Evolutionary conservation across 2,888 invertebrate species (phyloP), one percentile per base, ranked within the genome.

Genomic region (Drosophila planitibia): DNA sequence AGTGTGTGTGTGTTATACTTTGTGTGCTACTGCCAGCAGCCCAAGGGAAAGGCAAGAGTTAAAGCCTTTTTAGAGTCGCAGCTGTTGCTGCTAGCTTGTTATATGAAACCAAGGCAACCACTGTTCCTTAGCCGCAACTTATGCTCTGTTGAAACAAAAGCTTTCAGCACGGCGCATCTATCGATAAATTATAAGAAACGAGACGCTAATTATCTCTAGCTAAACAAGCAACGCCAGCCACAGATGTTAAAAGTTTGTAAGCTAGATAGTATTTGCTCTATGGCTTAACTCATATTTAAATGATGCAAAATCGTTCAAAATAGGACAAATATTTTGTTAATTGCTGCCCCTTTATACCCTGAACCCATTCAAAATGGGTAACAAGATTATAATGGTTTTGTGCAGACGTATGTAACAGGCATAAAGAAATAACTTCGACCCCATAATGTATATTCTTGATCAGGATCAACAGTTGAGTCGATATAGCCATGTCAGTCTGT

Each of bases 141-240:
- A 49, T 53, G 63, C 52, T 54, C 4, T 73, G 64, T 79, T 79
- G 71, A 65, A 74, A 67, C 66, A 79, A 80, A 71, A 60, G 75
- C 82, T 79, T 82, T 79, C 47, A 60, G 12, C 47, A 1, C 33
- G 37, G 1, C 44, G 49, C 47, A 32, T 59, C 69, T 74, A 82
- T 82, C 70, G 70, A 79, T 82, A 79, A 79, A 68, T 79, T 78
- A 79, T 82, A 63, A 62, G 28, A 59, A 82, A 64, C 53, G 61
- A 63, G 73, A 73, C 73, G 66, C 73, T 70, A 79, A 79, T 79
- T 73, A 81, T 67, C 49, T 57, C 47, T 37, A 47, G 47, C 53
- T 54, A 65, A 62, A 65, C 64, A 79, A 68, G 28, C 74, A 25
- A 33, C 49, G 41, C 32, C 57, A 30, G 19, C 14, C 74, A 28